These are phyloP conservation scores for Apomyelois bistriatella DNA, from an alignment of 2,888 invertebrate genomes.

Conservation along the genomic window DNA sequence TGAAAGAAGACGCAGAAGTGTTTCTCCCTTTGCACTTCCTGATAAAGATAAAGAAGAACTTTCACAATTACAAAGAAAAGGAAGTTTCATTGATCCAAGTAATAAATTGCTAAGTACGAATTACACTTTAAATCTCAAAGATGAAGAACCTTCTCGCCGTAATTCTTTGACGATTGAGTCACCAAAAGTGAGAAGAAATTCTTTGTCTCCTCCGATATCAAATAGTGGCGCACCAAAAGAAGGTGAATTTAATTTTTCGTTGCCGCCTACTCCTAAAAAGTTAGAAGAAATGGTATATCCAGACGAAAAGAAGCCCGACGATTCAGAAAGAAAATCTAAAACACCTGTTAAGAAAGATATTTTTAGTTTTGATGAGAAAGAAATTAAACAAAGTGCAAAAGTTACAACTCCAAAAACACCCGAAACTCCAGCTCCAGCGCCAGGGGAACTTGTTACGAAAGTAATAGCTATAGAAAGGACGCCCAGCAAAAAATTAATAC, in stretches of 20 bases:
- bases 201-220: slow-evolving; percentile 51
- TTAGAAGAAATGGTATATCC: slow-evolving; percentile 55
- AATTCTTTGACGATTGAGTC: slow-evolving; percentile 56
- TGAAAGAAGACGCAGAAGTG: slow-evolving; percentile 71
- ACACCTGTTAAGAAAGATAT: slow-evolving; percentile 52
- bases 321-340: slow-evolving; percentile 34
- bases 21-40: slow-evolving; percentile 73
- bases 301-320: slow-evolving; percentile 48
- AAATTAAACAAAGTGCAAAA: slow-evolving; percentile 39
- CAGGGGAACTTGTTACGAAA: slow-evolving; percentile 67
- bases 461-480: slow-evolving; percentile 69
- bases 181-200: slow-evolving; percentile 38
- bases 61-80: slow-evolving; percentile 56
- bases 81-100: slow-evolving; percentile 71
- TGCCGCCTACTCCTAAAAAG: slow-evolving; percentile 59
- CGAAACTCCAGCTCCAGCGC: slow-evolving; percentile 31
- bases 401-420: slow-evolving; percentile 36
- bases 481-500: slow-evolving; percentile 59
- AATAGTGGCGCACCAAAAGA: slow-evolving; percentile 54
- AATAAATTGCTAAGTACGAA: slow-evolving; percentile 70
- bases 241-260: slow-evolving; percentile 47
- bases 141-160: slow-evolving; percentile 52
- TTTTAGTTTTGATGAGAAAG: slow-evolving; percentile 55
- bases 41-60: slow-evolving; percentile 66
- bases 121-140: slow-evolving; percentile 64